These are phyloP conservation scores for Musca vetustissima DNA, from an alignment of 1,140 invertebrate genomes.

Conservation along the genomic window DNA sequence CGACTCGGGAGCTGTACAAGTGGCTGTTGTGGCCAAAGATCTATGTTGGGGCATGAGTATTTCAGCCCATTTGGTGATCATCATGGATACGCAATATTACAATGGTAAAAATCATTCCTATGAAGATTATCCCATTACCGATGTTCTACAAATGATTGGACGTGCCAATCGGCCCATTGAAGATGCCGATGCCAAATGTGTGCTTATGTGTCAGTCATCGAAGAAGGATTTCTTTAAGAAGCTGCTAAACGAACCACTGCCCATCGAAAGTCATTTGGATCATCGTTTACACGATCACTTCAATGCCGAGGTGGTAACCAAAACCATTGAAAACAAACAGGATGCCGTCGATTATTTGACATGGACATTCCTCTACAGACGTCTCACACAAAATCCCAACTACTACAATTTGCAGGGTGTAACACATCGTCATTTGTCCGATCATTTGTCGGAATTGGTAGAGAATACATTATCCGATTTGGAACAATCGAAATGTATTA, in stretches of 20 bases:
- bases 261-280: constrained; percentile 97
- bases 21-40: constrained; percentile 87
- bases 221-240: constrained; percentile 99
- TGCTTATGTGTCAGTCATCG: constrained; percentile 94
- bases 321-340: constrained; percentile 99
- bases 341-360: constrained; percentile 99
- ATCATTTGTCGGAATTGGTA: constrained; percentile 97
- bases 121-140: constrained; percentile 97
- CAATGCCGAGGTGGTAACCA: constrained; percentile 99
- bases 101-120: constrained; percentile 93
- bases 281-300: constrained; percentile 98
- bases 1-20: constrained; percentile 89
- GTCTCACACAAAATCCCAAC: constrained; percentile 98
- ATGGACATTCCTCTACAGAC: constrained; percentile 97
- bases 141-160: constrained; percentile 97
- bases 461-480: constrained; percentile 94
- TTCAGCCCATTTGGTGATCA: constrained; percentile 87
- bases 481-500: constrained; percentile 97
- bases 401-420: constrained; percentile 98
- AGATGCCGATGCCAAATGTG: constrained; percentile 94
- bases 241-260: constrained; percentile 95
- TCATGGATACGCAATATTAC: constrained; percentile 98
- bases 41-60: constrained; percentile 92
- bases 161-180: constrained; percentile 84
- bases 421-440: constrained; percentile 94